Evolutionary conservation across 2,888 invertebrate genomes (phyloP), one percentile per base, ranked within the genome.

Genomic region (Drosophila phalerata): DNA sequence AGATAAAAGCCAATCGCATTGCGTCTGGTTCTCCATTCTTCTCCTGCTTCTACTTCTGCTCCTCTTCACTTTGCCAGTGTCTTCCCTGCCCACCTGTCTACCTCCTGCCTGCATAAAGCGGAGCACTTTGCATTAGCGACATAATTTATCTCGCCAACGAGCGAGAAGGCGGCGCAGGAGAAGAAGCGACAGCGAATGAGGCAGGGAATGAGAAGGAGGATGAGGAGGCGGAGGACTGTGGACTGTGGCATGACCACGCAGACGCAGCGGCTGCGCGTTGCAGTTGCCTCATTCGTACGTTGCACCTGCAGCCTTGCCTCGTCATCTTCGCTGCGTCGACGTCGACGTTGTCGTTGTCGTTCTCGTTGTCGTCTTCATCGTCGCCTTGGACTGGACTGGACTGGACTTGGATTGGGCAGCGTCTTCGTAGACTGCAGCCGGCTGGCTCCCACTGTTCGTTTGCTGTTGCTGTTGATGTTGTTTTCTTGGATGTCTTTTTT

Each of bases 61-160:
- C 47, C 42, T 19, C 28, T 58, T 72, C 6, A 30, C 11, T 17
- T 32, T 8, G 30, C 22, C 47, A 13, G 25, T n/a, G 32, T 11
- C 15, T 15, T 40, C 52, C 32, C 48, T 43, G 37, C 8, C 40
- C 34, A 45, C 34, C 42, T 32, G 63, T 13, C 57, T 58, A 28
- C 53, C 47, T 48, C 48, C 64, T 73, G 64, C 58, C 75, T 82
- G 75, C 84, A 89, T 86, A 91, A 91, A 91, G 90, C 89, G 90
- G 90, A 91, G 91, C 92, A 91, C 92, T 91, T 92, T 91, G 91
- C 92, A 92, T 92, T 91, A 91, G 92, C 91, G 91, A 91, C 90
- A 92, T 91, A 92, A 92, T 91, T 92, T 92, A 91, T 92, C 91
- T 91, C 90, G 87, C 83, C 86, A 88, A 87, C 85, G 73, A 89